These are phyloP conservation scores for Tinea semifulvella DNA, from an alignment of 2,888 invertebrate genomes.

Conservation along the genomic window DNA sequence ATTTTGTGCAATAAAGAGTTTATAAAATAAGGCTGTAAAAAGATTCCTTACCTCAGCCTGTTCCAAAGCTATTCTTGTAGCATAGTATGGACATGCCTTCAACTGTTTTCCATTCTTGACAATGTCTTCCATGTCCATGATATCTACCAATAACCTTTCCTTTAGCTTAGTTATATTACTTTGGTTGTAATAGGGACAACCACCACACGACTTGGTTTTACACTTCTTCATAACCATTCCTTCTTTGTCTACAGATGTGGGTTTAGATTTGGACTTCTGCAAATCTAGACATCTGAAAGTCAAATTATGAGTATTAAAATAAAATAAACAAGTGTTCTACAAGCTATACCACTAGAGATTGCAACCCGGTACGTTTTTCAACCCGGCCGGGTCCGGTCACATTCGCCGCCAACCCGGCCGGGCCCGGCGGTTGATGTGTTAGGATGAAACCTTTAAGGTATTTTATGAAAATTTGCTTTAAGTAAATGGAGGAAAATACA, in stretches of 20 bases:
- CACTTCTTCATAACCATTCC: slow-evolving; percentile 72
- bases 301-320: not conserved
- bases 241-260: slow-evolving; percentile 63
- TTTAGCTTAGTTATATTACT: slow-evolving; percentile 69
- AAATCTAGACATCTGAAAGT: slow-evolving; percentile 77
- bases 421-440: too few species aligned
- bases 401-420: too few species aligned
- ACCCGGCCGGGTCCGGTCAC: too few species aligned
- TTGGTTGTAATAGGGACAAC: slow-evolving; percentile 76
- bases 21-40: not conserved
- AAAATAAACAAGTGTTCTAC: too few species aligned
- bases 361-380: too few species aligned
- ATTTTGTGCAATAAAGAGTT: too few species aligned
- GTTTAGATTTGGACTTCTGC: slow-evolving; percentile 71
- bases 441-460: too few species aligned
- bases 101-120: slow-evolving; percentile 72
- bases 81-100: slow-evolving; percentile 94
- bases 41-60: slow-evolving; percentile 74
- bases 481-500: too few species aligned
- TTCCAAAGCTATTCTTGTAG: slow-evolving; percentile 80
- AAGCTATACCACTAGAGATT: too few species aligned
- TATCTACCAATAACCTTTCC: slow-evolving; percentile 71
- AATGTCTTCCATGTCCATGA: slow-evolving; percentile 90
- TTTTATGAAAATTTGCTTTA: too few species aligned
- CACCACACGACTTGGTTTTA: slow-evolving; percentile 58